Evolutionary conservation across 2,113 vertebrate genomes (phyloP).

Genomic region (Sitta europaea): DNA sequence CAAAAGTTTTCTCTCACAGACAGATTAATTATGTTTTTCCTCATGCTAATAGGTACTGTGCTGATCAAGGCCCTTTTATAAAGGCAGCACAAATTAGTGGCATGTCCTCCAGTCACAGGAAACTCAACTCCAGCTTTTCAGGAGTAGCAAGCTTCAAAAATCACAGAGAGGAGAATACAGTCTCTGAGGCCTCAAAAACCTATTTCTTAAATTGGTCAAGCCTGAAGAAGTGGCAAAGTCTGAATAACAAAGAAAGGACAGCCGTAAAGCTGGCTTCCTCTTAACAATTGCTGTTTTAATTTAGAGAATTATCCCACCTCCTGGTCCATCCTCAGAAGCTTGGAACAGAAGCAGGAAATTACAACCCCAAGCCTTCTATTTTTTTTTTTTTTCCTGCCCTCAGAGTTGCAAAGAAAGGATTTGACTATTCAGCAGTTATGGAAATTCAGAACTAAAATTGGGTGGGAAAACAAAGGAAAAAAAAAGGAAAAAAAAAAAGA

Average conservation of each 20-base stretch:
- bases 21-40: neutral
- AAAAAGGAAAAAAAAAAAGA: neutral
- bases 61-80: neutral
- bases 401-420: slow-evolving; percentile 2
- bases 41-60: neutral
- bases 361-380: neutral
- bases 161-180: neutral
- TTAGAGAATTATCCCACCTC: neutral
- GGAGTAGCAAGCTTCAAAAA: neutral
- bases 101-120: neutral
- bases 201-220: slow-evolving; percentile 4
- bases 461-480: neutral
- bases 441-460: slow-evolving; percentile 20
- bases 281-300: neutral
- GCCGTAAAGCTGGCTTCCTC: neutral
- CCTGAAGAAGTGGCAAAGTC: neutral
- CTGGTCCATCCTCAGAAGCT: neutral
- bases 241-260: neutral
- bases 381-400: neutral
- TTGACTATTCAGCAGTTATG: slow-evolving; percentile 18
- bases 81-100: neutral
- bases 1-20: neutral
- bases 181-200: neutral
- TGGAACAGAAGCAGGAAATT: neutral
- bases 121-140: neutral